Conservation (phyloP, 2,888 invertebrate genomes). For the Flexamia atlantica region DNA sequence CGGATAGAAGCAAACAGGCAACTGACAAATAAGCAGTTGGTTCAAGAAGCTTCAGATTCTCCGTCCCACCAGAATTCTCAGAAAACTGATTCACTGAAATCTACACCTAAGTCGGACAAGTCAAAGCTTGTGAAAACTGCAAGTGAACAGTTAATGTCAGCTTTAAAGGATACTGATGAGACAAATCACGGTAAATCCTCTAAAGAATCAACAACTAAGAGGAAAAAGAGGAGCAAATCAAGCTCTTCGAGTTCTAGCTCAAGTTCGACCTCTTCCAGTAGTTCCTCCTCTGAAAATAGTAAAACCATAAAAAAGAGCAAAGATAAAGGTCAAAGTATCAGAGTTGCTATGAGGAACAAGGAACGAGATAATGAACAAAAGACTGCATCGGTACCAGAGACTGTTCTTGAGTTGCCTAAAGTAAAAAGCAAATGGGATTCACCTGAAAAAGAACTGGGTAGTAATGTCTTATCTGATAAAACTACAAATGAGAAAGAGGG, state of each 20-base stretch:
- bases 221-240: constrained; percentile 39
- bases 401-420: constrained; percentile 44
- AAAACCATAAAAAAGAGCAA: constrained; percentile 68
- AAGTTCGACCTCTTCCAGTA: constrained; percentile 57
- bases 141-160: constrained; percentile 61
- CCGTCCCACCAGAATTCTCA: not conserved
- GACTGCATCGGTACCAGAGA: not conserved
- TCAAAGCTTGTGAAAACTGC: constrained; percentile 46
- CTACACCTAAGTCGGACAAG: constrained; percentile 8
- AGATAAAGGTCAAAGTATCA: constrained; percentile 80
- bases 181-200: constrained; percentile 11
- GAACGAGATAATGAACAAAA: constrained; percentile 18
- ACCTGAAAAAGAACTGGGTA: constrained; percentile 50
- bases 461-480: not conserved
- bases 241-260: constrained; percentile 59
- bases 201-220: constrained; percentile 39
- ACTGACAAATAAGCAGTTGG: constrained; percentile 5
- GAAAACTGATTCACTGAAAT: constrained; percentile 22
- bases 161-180: constrained; percentile 46
- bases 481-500: not conserved
- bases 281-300: constrained; percentile 23
- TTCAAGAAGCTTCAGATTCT: not conserved
- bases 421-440: constrained; percentile 65
- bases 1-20: constrained; percentile 50
- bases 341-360: constrained; percentile 82